phyloP scores from a whole-genome alignment of 2,888 invertebrate genomes.

The Meta bourneti region DNA sequence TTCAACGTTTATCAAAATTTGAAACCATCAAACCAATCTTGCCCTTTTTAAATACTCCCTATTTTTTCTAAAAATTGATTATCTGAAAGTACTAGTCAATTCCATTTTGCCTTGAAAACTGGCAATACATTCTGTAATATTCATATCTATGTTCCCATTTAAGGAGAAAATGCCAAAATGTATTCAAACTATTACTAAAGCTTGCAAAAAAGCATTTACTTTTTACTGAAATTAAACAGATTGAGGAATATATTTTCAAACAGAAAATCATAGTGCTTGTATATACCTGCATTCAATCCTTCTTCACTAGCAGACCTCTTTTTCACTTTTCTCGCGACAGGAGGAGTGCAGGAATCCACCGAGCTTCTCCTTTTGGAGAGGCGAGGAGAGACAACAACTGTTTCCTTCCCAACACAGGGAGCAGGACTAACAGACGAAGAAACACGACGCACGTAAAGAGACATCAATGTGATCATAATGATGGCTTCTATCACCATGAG shows the following conservation, averaged over 20 bases:
- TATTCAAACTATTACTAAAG: no score
- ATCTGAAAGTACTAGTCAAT: no score
- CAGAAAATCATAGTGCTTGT: conserved; percentile 63
- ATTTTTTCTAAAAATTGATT: no score
- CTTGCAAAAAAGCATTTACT: not conserved
- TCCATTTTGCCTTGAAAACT: no score
- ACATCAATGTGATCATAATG: conserved; percentile 81
- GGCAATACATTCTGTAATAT: no score
- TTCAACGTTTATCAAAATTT: no score
- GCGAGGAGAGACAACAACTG: conserved; percentile 45
- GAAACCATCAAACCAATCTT: no score
- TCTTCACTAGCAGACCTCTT: conserved; percentile 72
- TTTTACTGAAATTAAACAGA: conserved; percentile 17
- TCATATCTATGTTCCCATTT: no score
- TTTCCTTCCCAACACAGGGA: conserved; percentile 14
- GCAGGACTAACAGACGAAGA: conserved; percentile 35
- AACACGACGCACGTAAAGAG: conserved; percentile 70
- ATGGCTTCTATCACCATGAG: conserved; percentile 80
- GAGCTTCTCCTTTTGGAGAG: conserved; percentile 70
- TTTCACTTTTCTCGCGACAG: conserved; percentile 67
- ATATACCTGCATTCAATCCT: conserved; percentile 70
- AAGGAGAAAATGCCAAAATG: no score
- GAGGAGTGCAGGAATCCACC: conserved; percentile 44
- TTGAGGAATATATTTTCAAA: conserved; percentile 21
- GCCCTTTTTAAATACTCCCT: no score